phyloP scores from a whole-genome alignment of 1,140 invertebrate genomes.

The Drosophila novamexicana region DNA sequence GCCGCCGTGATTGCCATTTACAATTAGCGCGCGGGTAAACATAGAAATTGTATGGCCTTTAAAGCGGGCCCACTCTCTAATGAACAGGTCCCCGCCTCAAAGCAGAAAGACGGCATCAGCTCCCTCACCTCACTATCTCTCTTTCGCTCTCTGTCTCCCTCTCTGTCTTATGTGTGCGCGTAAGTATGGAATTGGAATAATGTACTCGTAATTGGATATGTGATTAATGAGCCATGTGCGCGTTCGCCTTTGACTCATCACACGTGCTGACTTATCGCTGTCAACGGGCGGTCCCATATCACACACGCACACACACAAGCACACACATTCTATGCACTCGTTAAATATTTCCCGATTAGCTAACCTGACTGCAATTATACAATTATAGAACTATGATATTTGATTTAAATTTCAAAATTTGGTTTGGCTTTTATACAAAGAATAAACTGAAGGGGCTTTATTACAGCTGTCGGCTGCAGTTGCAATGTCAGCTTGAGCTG shows the following conservation, averaged over 20 bases:
- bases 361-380: slow-evolving; percentile 24
- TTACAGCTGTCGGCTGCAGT: slow-evolving; percentile 28
- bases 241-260: slow-evolving; percentile 76
- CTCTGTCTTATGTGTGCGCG: slow-evolving; percentile 6
- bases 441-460: too few relatives aligned
- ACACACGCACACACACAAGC: slow-evolving; percentile 16
- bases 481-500: slow-evolving; percentile 1
- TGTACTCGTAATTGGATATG: slow-evolving; percentile 78
- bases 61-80: slow-evolving; percentile 31
- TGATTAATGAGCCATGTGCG: slow-evolving; percentile 73
- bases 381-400: slow-evolving; percentile 4
- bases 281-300: slow-evolving; percentile 58
- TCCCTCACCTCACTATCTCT: too few relatives aligned
- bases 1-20: slow-evolving; percentile 80
- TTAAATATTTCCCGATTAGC: slow-evolving; percentile 70
- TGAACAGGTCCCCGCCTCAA: slow-evolving; percentile 18
- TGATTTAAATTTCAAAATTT: slow-evolving; percentile 33
- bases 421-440: too few relatives aligned
- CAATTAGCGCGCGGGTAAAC: slow-evolving; percentile 82
- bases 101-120: not conserved
- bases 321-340: slow-evolving; percentile 51
- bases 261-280: slow-evolving; percentile 73
- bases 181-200: slow-evolving; percentile 65
- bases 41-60: slow-evolving; percentile 56
- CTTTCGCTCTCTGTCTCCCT: not conserved